Percentiles rank a stretch among this genome's conserved stretches.
Conservation (phyloP, 2,888 invertebrate species). For the Elgonia sp. region DNA sequence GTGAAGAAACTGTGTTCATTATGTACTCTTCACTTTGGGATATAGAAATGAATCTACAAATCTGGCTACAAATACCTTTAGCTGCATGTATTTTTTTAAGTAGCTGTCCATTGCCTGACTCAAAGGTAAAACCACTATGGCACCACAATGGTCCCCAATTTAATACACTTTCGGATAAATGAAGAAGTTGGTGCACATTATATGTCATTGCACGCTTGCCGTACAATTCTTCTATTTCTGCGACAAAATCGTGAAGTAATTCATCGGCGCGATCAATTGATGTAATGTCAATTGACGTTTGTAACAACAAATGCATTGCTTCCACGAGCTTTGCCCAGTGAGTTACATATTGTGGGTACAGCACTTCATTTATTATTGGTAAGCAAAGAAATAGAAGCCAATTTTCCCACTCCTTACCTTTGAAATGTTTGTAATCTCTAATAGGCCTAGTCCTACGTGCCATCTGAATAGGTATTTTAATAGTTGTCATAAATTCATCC, state of each 20-base stretch:
- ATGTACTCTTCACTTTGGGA: neutral
- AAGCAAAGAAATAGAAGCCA: neutral
- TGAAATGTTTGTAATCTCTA: constrained; percentile 28
- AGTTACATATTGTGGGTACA: neutral
- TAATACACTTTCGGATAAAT: constrained; percentile 63
- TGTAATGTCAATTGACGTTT: constrained; percentile 37
- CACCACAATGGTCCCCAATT: constrained; percentile 64
- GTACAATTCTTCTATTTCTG: constrained; percentile 40
- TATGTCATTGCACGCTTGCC: constrained; percentile 41
- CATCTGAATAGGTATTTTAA: constrained; percentile 45
- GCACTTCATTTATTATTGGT: constrained; percentile 23
- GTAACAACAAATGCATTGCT: constrained; percentile 42
- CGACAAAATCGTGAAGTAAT: constrained; percentile 38
- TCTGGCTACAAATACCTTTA: constrained; percentile 30
- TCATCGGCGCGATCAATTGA: constrained; percentile 48
- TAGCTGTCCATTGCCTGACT: constrained; percentile 54
- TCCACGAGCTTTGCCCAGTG: constrained; percentile 53
- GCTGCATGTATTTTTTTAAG: constrained; percentile 43
- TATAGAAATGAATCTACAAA: constrained; percentile 26
- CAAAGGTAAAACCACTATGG: constrained; percentile 62
- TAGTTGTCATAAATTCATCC: constrained; percentile 9
- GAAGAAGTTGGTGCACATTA: constrained; percentile 67
- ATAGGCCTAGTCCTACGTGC: constrained; percentile 26
- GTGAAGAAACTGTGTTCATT: neutral
- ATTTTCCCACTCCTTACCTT: constrained; percentile 50